Base-by-base conservation (phyloP, 2,797 vertebrate species). In the Enteromius unitaeniatus region DNA sequence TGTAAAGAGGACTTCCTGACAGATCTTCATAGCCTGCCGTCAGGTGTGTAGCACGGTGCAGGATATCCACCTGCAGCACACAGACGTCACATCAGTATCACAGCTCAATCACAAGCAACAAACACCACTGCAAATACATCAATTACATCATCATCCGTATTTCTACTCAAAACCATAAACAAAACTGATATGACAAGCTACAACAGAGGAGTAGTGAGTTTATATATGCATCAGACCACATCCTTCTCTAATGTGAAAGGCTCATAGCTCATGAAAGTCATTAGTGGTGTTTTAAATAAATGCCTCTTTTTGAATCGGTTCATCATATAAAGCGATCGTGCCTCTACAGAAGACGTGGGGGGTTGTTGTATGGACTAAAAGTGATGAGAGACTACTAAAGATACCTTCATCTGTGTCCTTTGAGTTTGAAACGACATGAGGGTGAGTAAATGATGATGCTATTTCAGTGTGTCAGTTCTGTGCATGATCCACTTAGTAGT, bases 21-120 rank as follows among this genome's bases (percentile, higher is more conserved):
- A 96, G 94, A 88, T 96, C 93, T 93, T 97, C 96, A 91, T 96
- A 97, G 93, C 94, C 95, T 92, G 91, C 96, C 89, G 93, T 94
- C 95, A 96, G 96, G 94, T 95, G 96, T 95, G 96, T 96, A 95
- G 94, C 96, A 93, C 91, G 96, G 93, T 94, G 96, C 92, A 96
- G 95, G 95, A 95, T 97, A 96, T 96, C 96, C 96, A 95, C 96
- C 96, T 97, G 60, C 78, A 85, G 40, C 53, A 89, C 28, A 88
- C 65, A 70, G 76, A 69, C 17, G 9, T 4, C 28, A 51, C 9
- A 67, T 67, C 4, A 53, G 28, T 65, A 26, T 31, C 28, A 69
- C 47, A 10, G 53, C 5, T 17, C 34, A 83, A 47, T 49, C 19
- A 64, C 34, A 82, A 23, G 0, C 58, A 65, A 45, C 11, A 34